These are phyloP conservation scores for Trissolcus japonicus DNA, from an alignment of 2,888 invertebrate species.

Conservation along the genomic window DNA sequence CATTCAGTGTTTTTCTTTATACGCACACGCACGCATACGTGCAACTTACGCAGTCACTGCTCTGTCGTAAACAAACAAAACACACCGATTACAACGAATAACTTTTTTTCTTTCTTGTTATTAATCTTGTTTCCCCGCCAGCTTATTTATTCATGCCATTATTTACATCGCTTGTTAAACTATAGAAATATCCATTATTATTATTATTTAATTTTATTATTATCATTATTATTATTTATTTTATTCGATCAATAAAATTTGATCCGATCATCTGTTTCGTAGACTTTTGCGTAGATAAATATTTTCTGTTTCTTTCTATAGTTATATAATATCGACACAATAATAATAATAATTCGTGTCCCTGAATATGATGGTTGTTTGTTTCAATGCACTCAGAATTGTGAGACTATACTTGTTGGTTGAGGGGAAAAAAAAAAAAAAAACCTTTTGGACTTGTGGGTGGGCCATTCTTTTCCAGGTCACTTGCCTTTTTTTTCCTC, in stretches of 20 bases:
- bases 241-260: too few species aligned
- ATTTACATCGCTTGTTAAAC: slow-evolving; percentile 42
- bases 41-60: slow-evolving; percentile 17
- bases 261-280: slow-evolving; percentile 50
- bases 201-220: background rate
- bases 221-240: background rate
- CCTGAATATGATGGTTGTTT: slow-evolving; percentile 20
- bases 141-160: background rate
- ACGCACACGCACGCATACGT: slow-evolving; percentile 41
- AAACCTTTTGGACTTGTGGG: slow-evolving; percentile 10
- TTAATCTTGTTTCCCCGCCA: background rate
- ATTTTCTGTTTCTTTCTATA: slow-evolving; percentile 10
- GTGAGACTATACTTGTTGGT: slow-evolving; percentile 18
- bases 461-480: slow-evolving; percentile 23
- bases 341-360: slow-evolving; percentile 26
- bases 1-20: slow-evolving; percentile 52
- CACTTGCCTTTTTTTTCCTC: slow-evolving; percentile 19
- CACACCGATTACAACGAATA: slow-evolving; percentile 31
- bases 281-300: slow-evolving; percentile 53
- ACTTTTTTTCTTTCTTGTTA: background rate
- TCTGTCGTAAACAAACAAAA: slow-evolving; percentile 20
- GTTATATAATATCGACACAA: slow-evolving; percentile 13
- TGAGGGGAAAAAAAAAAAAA: background rate
- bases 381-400: slow-evolving; percentile 14
- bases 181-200: slow-evolving; percentile 18